Evolutionary conservation across 2,797 vertebrate genomes (phyloP), one percentile per base, ranked within the genome.

Genomic region (Tamandua tetradactyla): DNA sequence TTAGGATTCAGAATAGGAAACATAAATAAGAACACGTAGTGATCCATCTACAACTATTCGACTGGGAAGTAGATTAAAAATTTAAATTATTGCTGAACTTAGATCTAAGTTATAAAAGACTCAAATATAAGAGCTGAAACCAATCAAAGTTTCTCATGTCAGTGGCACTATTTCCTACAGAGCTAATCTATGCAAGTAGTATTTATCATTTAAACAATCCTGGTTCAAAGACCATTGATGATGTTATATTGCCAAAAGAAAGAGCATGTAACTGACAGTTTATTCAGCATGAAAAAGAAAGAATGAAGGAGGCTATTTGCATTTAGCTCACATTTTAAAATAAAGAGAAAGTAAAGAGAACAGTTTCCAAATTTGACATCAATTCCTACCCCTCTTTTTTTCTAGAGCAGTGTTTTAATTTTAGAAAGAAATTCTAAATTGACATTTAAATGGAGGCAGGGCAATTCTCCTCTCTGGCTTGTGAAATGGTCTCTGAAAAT

Each of bases 371-470:
- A 97, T 97, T 94, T 98, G 85, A 97, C 95, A 98, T 93, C 69
- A 90, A 52, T 47, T 59, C 94, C 66, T 17, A 0, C 10, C 3
- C 44, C n/a, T n/a, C 57, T 7, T 78, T 79, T 44, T 30, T 52
- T 35, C 90, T 94, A 61, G 92, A 95, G 95, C 59, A 84, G 57
- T 97, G 75, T 98, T 98, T 98, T 98, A 98, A 97, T 98, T 98
- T 98, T 98, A 97, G 97, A 97, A 98, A 97, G 96, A 98, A 98
- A 97, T 97, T 97, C 96, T 95, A 97, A 98, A 98, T 97, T 98
- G 98, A 98, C 98, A 98, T 98, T 98, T 98, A 98, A 99, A 98
- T 98, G 95, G 98, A 97, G 96, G 97, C 95, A 98, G 97, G 98
- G 97, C 97, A 98, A 98, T 98, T 98, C 98, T 98, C 97, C 97